These are phyloP conservation scores for Tetramorium alpestre DNA, from an alignment of 1,140 invertebrate genomes.

Conservation along the genomic window DNA sequence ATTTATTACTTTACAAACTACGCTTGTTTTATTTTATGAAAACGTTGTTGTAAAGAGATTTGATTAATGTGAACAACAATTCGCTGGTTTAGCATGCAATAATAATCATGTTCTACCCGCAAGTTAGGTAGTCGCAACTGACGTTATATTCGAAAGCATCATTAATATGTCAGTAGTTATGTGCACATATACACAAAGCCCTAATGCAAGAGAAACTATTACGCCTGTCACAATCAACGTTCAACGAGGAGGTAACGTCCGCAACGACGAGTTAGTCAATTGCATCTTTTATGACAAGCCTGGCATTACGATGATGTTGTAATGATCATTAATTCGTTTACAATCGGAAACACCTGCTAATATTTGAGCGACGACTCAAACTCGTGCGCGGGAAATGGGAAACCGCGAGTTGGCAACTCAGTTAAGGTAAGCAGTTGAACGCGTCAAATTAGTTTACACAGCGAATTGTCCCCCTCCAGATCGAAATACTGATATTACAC, in stretches of 20 bases:
- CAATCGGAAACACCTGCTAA: constrained; percentile 48
- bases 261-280: constrained; percentile 20
- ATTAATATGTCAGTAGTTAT: constrained; percentile 43
- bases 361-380: constrained; percentile 35
- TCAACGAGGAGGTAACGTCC: constrained; percentile 20
- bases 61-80: constrained; percentile 8
- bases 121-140: background rate
- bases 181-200: background rate
- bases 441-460: constrained; percentile 38
- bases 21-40: background rate
- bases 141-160: constrained; percentile 37
- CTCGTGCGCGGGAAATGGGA: constrained; percentile 15
- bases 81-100: constrained; percentile 10
- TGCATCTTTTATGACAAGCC: constrained; percentile 40
- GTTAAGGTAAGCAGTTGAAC: constrained; percentile 39
- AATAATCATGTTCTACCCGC: constrained; percentile 3
- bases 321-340: constrained; percentile 53
- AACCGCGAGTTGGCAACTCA: constrained; percentile 20
- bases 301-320: constrained; percentile 13
- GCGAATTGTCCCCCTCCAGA: background rate
- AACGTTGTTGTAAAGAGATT: background rate
- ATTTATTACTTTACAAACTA: background rate
- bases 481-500: background rate
- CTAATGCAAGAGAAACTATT: constrained; percentile 28
- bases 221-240: constrained; percentile 37